Percentiles rank a stretch among this genome's conserved stretches.
phyloP scores from a whole-genome alignment of 2,888 invertebrate species.

The Ophion obscuratus region DNA sequence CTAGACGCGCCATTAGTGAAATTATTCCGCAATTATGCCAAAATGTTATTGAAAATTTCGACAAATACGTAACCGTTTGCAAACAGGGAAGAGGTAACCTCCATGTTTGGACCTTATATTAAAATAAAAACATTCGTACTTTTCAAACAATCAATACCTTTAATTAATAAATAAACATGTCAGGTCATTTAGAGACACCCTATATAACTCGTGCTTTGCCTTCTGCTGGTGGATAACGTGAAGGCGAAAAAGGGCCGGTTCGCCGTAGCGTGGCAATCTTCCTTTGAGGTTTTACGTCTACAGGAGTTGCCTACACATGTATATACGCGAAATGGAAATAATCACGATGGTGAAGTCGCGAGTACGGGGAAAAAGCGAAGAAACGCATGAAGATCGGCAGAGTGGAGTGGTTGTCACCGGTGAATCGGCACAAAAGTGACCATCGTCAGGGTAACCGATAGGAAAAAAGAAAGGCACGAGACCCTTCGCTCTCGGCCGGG shows the following conservation, averaged over 20 bases:
- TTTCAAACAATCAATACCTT: too few relatives aligned
- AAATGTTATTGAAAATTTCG: too few relatives aligned
- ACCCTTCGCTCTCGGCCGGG: conserved; percentile 48
- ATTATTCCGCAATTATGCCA: too few relatives aligned
- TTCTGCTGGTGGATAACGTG: conserved; percentile 58
- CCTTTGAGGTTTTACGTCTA: conserved; percentile 75
- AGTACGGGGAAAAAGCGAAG: conserved; percentile 53
- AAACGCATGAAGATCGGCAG: conserved; percentile 69
- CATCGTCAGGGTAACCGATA: conserved; percentile 79
- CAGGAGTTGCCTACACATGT: conserved; percentile 15
- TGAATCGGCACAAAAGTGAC: conserved; percentile 79
- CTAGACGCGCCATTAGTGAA: too few relatives aligned
- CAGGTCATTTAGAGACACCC: too few relatives aligned
- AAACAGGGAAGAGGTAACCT: too few relatives aligned
- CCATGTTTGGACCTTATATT: too few relatives aligned
- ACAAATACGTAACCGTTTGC: too few relatives aligned
- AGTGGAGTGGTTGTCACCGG: conserved; percentile 59
- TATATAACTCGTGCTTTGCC: conserved; percentile 43
- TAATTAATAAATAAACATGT: too few relatives aligned
- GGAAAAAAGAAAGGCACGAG: conserved; percentile 64
- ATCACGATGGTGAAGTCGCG: conserved; percentile 30
- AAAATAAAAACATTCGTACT: too few relatives aligned
- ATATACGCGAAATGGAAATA: conserved; percentile 15
- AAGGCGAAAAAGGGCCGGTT: conserved; percentile 70
- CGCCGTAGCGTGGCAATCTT: conserved; percentile 73